Conservation (phyloP, 1,140 invertebrate genomes). For the Tetraneura akinire region DNA sequence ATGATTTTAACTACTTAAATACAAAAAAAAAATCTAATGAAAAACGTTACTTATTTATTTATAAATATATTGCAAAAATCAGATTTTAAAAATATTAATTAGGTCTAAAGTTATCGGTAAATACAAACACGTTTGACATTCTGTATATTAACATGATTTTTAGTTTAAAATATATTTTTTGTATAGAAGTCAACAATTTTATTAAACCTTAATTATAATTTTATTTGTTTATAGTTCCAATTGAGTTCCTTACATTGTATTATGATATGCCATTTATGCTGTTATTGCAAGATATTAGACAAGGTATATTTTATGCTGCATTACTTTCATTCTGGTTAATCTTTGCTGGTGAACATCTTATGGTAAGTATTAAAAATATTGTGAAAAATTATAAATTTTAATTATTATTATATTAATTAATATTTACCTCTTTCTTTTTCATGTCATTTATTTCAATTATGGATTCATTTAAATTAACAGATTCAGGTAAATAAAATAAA, state of each 20-base stretch:
- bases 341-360: slow-evolving; percentile 96
- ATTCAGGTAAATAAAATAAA: slow-evolving; percentile 20
- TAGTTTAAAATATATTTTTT: no score
- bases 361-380: slow-evolving; percentile 66
- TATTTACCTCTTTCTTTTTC: background rate
- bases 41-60: no score
- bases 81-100: no score
- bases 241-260: slow-evolving; percentile 90
- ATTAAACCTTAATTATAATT: background rate
- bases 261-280: slow-evolving; percentile 96
- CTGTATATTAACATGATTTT: no score
- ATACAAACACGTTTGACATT: no score
- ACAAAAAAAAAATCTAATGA: no score
- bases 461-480: background rate
- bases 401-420: background rate
- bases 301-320: slow-evolving; percentile 95
- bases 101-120: no score
- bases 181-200: no score
- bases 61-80: no score
- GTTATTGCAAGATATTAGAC: slow-evolving; percentile 89
- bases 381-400: background rate
- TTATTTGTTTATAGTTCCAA: slow-evolving; percentile 68
- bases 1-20: no score
- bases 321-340: slow-evolving; percentile 97
- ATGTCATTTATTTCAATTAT: background rate